Conservation (phyloP, 2,888 invertebrate species). For the Meiosimyza decipiens region DNA sequence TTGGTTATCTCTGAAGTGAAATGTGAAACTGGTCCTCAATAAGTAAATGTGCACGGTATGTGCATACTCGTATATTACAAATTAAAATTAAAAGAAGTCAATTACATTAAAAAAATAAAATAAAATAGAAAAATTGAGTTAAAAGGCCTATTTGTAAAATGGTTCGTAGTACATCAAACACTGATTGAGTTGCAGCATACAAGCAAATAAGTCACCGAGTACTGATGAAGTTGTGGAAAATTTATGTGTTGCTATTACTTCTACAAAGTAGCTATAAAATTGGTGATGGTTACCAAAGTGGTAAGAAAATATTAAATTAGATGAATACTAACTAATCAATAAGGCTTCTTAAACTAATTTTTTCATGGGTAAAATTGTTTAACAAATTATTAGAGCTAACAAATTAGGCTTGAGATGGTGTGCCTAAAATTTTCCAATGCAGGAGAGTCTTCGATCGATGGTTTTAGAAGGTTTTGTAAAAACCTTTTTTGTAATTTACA, state of each 20-base stretch:
- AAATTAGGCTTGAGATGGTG: too few relatives aligned
- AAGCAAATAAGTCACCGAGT: background rate
- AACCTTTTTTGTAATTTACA: too few relatives aligned
- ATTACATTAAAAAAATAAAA: background rate
- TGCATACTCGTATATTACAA: too few relatives aligned
- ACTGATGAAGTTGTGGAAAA: constrained; percentile 44
- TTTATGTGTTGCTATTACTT: constrained; percentile 37
- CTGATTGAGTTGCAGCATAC: too few relatives aligned
- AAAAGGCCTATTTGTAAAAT: background rate
- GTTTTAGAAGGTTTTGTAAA: too few relatives aligned
- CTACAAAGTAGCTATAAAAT: constrained; percentile 34
- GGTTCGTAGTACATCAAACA: background rate
- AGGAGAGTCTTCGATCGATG: too few relatives aligned
- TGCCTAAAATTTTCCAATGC: too few relatives aligned
- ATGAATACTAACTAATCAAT: background rate
- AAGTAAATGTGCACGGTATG: background rate
- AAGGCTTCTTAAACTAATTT: background rate
- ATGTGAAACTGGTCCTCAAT: too few relatives aligned
- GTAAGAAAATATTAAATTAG: constrained; percentile 42
- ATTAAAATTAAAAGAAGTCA: background rate
- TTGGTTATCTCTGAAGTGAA: too few relatives aligned
- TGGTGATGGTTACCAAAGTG: constrained; percentile 48
- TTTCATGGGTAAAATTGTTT: too few relatives aligned
- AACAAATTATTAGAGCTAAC: too few relatives aligned
- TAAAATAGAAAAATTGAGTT: too few relatives aligned